A percentile compares a stretch with the other conserved stretches of the same genome.
Conservation (phyloP, 2,113 vertebrate genomes). For the Corythornis vintsioides region DNA sequence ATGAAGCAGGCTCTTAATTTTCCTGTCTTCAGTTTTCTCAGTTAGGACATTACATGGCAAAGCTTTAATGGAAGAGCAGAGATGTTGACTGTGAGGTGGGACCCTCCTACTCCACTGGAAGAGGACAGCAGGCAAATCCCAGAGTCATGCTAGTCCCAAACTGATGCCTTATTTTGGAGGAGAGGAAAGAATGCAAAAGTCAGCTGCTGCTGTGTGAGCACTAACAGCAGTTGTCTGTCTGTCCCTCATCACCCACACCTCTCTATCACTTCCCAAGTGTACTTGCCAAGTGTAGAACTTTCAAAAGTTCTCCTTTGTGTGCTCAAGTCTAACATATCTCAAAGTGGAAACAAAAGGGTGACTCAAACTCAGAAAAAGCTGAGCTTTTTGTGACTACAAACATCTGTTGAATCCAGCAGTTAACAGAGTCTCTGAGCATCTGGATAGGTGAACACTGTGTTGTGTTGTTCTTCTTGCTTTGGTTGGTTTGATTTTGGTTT, state of each 20-base stretch:
- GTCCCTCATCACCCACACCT: not conserved
- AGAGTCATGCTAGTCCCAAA: not conserved
- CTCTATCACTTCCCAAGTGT: not conserved
- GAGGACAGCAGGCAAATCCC: not conserved
- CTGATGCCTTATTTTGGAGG: not conserved
- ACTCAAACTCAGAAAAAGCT: not conserved
- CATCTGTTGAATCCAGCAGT: not conserved
- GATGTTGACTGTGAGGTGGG: not conserved
- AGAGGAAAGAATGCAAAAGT: not conserved
- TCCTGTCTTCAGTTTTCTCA: not conserved
- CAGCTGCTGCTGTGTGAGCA: not conserved
- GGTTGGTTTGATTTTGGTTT: not conserved
- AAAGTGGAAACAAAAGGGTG: not conserved
- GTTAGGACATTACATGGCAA: not conserved
- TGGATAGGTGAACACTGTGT: not conserved
- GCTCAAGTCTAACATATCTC: accelerated
- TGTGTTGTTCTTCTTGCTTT: not conserved
- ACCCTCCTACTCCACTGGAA: not conserved
- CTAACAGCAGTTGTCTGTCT: not conserved
- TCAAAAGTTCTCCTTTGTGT: not conserved
- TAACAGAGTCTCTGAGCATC: not conserved
- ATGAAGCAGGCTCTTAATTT: not conserved
- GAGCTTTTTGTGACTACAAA: not conserved
- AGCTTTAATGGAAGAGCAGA: not conserved
- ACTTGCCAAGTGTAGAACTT: not conserved